A percentile compares a stretch with the other conserved stretches of the same genome.
These are phyloP conservation scores for Callyntrura sp. DNA, from an alignment of 2,888 invertebrate genomes.

Conservation along the genomic window DNA sequence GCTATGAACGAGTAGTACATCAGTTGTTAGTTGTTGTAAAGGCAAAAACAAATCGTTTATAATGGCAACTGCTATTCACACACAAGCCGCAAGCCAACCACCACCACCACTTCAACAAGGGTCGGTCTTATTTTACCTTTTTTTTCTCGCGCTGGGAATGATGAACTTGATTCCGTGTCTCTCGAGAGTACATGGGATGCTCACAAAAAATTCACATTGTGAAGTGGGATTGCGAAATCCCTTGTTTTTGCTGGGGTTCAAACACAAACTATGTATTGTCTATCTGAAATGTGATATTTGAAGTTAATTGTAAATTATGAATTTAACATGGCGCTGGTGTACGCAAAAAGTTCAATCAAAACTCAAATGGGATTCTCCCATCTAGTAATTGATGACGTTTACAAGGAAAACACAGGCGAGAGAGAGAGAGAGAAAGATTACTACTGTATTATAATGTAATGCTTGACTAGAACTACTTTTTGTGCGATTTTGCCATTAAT, in stretches of 20 bases:
- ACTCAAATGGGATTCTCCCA: conserved; percentile 28
- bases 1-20: no score
- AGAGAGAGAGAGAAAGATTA: no score
- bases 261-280: background rate
- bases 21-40: no score
- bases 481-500: background rate
- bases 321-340: background rate
- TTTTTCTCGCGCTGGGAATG: conserved; percentile 12
- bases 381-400: background rate
- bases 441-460: background rate
- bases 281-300: background rate
- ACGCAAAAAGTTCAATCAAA: conserved; percentile 31
- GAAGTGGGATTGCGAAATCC: conserved; percentile 3
- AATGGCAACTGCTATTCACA: no score
- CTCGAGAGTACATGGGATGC: background rate
- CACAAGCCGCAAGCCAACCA: background rate
- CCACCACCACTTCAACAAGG: no score
- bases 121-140: background rate
- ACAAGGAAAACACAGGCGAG: background rate
- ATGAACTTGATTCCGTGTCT: conserved; percentile 17
- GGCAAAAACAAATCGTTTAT: no score
- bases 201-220: background rate
- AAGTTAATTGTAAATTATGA: background rate
- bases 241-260: background rate
- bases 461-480: background rate